Conservation (phyloP, 37 sponge, comb jelly and placozoan genomes). For the Crambe crambe region DNA sequence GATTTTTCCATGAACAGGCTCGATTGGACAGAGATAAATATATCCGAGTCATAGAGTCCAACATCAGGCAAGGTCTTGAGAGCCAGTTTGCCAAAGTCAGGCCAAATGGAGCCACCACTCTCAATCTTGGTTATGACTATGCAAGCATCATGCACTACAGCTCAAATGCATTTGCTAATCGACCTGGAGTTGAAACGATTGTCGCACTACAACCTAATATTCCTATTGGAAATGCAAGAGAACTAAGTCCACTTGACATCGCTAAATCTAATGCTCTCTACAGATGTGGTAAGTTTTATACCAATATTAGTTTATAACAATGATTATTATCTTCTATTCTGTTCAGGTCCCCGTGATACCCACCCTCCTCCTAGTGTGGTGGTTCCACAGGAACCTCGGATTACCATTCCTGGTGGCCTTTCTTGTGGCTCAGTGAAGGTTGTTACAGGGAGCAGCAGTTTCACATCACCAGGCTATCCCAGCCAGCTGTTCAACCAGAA, state of each 20-base stretch:
- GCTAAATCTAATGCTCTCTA: slow-evolving; percentile 65
- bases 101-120: slow-evolving; percentile 22
- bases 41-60: slow-evolving; percentile 24
- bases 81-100: not conserved
- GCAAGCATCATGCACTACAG: slow-evolving; percentile 86
- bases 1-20: slow-evolving; percentile 69
- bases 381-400: not conserved
- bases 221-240: slow-evolving; percentile 51
- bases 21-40: slow-evolving; percentile 67
- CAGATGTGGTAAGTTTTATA: slow-evolving; percentile 58
- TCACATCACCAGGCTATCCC: slow-evolving; percentile 45
- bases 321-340: not conserved
- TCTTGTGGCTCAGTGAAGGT: slow-evolving; percentile 31
- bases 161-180: slow-evolving; percentile 15
- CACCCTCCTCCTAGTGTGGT: not conserved
- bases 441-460: not conserved
- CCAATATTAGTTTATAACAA: not conserved
- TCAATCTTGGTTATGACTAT: slow-evolving; percentile 74
- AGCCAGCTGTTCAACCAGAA: slow-evolving; percentile 7
- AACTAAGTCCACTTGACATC: slow-evolving; percentile 68
- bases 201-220: slow-evolving; percentile 28
- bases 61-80: slow-evolving; percentile 14
- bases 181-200: slow-evolving; percentile 17
- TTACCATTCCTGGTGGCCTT: slow-evolving; percentile 12
- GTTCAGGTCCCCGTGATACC: not conserved